Evolutionary conservation across 2,113 vertebrate species (phyloP).

Genomic region (Triplophysa rosa): DNA sequence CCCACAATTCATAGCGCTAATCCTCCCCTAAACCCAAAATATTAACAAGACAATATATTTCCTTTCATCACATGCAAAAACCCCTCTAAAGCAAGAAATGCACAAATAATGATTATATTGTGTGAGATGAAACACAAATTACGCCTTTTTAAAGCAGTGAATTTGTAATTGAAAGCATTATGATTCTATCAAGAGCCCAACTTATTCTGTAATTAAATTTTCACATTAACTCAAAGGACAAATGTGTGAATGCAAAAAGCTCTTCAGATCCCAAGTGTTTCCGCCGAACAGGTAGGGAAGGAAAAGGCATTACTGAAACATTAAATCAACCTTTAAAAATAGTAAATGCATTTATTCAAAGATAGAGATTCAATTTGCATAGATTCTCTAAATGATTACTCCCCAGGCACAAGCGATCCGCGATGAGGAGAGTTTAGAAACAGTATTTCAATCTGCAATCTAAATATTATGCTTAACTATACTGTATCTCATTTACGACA

Average conservation of each 20-base stretch:
- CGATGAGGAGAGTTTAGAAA: constrained; percentile 56
- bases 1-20: constrained; percentile 41
- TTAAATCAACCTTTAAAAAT: constrained; percentile 63
- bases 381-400: constrained; percentile 62
- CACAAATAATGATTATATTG: constrained; percentile 50
- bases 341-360: constrained; percentile 63
- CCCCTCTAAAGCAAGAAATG: constrained; percentile 21
- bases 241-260: constrained; percentile 56
- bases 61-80: constrained; percentile 39
- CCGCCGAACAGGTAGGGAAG: constrained; percentile 54
- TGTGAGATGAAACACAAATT: constrained; percentile 56
- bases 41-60: constrained; percentile 40
- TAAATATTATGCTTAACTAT: constrained; percentile 47
- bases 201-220: constrained; percentile 61
- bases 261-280: constrained; percentile 53
- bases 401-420: constrained; percentile 54
- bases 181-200: constrained; percentile 59
- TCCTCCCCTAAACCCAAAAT: constrained; percentile 44
- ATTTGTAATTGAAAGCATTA: constrained; percentile 52
- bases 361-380: constrained; percentile 65
- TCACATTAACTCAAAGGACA: constrained; percentile 59
- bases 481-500: constrained; percentile 40
- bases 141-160: constrained; percentile 46
- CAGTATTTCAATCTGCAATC: constrained; percentile 55
- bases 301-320: constrained; percentile 56